phyloP scores from a whole-genome alignment of 1,140 invertebrate genomes.

The Cydia pomonella region DNA sequence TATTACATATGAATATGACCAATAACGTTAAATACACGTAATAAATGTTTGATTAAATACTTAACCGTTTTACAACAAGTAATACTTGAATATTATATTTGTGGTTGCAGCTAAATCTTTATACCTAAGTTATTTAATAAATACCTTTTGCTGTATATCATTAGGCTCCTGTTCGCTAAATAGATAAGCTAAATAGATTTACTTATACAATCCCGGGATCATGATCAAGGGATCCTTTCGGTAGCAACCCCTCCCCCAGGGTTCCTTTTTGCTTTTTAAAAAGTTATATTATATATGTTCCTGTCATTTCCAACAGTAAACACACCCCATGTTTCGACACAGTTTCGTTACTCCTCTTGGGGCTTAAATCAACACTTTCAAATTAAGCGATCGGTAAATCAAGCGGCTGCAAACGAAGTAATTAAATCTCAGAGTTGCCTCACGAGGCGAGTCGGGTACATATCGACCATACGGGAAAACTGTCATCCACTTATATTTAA shows the following conservation, averaged over 20 bases:
- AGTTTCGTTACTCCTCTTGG: constrained; percentile 36
- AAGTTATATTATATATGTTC: too few relatives aligned
- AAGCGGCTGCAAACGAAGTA: constrained; percentile 59
- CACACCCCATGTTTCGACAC: not conserved
- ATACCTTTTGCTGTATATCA: too few relatives aligned
- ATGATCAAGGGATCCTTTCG: too few relatives aligned
- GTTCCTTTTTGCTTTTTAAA: too few relatives aligned
- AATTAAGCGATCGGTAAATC: constrained; percentile 67
- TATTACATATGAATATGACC: not conserved
- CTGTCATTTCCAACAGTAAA: not conserved
- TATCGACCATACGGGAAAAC: not conserved
- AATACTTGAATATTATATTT: not conserved
- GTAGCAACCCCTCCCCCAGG: too few relatives aligned
- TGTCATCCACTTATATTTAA: not conserved
- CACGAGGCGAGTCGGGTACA: constrained; percentile 33
- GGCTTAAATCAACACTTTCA: constrained; percentile 65
- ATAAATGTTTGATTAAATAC: not conserved
- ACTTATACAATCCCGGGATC: too few relatives aligned
- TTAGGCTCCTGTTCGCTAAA: too few relatives aligned
- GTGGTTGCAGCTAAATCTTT: not conserved
- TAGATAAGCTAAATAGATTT: too few relatives aligned
- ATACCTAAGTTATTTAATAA: not conserved
- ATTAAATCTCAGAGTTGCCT: constrained; percentile 58
- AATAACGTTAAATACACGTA: not conserved
- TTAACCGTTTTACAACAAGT: not conserved